Evolutionary conservation across 1,140 invertebrate species (phyloP), one percentile per base, ranked within the genome.

Genomic region (Drosophila repleta): DNA sequence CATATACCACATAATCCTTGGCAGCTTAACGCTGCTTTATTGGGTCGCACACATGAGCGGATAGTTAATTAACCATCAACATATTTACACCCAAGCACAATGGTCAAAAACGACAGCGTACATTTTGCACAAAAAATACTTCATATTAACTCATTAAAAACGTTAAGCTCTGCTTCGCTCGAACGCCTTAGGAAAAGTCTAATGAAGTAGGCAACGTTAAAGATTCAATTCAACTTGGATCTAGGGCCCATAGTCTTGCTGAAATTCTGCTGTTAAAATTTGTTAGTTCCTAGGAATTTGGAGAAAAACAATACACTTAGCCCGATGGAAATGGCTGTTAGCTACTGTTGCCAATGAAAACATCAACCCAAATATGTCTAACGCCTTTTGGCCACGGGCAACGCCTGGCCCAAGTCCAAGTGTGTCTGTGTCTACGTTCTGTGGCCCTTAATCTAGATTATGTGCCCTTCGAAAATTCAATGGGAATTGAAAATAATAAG

Each of bases 321-420:
- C 29, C 29, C 29, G 61, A 26, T 37, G 24, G 51, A 64, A 41
- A 35, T 57, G 60, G 18, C 66, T 35, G 46, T 58, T 70, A 64
- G 70, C 69, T 64, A 49, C 58, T 64, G 52, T 32, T 63, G 58
- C 65, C 74, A 74, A 74, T 76, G 75, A 71, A 74, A 74, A 77
- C 61, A 75, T 77, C 75, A 77, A 75, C 71, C 75, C 61, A 75
- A 77, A 77, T 74, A 77, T 71, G 67, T 77, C 58, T 62, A 77
- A 74, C 56, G 61, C 55, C 72, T 45, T 66, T 71, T 66, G 75
- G 72, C 75, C 46, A 32, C 20, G 35, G 35, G 32, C 46, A 62
- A 37, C 32, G 70, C 41, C 71, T 63, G 57, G 37, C 49, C 49
- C 46, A 15, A 51, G 46, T 72, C 69, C 69, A 72, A 67, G 32